Evolutionary conservation across 2,113 vertebrate species (phyloP).

Genomic region (Microtus ochrogaster): DNA sequence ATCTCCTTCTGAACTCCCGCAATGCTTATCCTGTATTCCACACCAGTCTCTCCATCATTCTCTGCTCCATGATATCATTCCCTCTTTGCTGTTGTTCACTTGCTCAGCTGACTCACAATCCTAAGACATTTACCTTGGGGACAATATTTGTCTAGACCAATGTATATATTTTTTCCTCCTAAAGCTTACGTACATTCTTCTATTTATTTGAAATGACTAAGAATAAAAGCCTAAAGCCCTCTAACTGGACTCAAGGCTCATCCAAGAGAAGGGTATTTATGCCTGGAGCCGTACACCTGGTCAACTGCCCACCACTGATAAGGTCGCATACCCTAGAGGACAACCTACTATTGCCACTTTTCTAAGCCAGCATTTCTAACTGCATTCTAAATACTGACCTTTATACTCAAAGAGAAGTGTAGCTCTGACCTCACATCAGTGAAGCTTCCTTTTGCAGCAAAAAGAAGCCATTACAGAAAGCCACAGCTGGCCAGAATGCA

Average conservation of each 20-base stretch:
- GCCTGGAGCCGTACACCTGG: not conserved
- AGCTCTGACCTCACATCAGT: not conserved
- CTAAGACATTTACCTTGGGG: not conserved
- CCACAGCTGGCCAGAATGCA: not conserved
- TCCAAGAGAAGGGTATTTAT: not conserved
- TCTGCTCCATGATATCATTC: not conserved
- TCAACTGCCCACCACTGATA: not conserved
- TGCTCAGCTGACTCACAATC: not conserved
- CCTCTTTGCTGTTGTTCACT: not conserved
- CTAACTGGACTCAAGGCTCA: not conserved
- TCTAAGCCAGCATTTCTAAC: not conserved
- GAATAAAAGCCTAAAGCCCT: not conserved
- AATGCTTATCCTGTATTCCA: not conserved
- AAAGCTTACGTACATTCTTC: not conserved
- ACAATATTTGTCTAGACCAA: not conserved
- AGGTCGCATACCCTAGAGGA: too few species aligned
- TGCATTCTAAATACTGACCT: not conserved
- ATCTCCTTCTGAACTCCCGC: not conserved
- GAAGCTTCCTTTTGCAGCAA: not conserved
- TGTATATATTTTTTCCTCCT: not conserved
- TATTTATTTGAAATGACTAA: not conserved
- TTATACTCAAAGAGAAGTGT: not conserved
- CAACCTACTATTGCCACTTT: not conserved
- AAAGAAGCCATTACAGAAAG: not conserved
- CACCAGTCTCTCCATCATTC: not conserved